phyloP scores from a whole-genome alignment of 2,797 vertebrate genomes.

The Halcyon chelicuti region DNA sequence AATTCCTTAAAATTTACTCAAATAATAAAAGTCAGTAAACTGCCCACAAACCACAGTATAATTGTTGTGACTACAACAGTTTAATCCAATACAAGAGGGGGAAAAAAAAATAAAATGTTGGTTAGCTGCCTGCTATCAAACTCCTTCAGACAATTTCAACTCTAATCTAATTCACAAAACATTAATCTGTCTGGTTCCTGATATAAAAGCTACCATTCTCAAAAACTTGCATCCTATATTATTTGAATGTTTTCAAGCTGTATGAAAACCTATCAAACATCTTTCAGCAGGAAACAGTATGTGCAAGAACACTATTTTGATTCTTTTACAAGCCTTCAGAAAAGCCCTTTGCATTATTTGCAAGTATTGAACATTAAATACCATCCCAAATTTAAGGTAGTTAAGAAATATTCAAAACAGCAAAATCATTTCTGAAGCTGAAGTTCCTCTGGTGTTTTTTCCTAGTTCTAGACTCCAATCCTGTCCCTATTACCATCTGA shows the following conservation, averaged over 20 bases:
- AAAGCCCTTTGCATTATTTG: background rate
- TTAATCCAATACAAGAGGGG: constrained; percentile 81
- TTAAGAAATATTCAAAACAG: background rate
- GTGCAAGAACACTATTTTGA: background rate
- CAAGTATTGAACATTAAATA: background rate
- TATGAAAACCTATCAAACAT: background rate
- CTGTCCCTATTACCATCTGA: background rate
- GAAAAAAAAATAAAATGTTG: constrained; percentile 54
- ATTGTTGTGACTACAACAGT: constrained; percentile 78
- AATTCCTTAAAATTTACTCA: constrained; percentile 84
- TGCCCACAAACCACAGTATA: constrained; percentile 59
- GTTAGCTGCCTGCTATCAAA: constrained; percentile 76
- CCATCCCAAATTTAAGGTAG: background rate
- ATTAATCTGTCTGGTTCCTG: constrained; percentile 79
- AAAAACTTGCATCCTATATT: constrained; percentile 23
- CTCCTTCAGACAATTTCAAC: constrained; percentile 73
- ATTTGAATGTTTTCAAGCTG: constrained; percentile 4
- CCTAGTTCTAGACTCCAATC: background rate
- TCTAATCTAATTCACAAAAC: constrained; percentile 82
- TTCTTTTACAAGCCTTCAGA: background rate
- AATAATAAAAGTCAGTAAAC: constrained; percentile 82
- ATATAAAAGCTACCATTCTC: constrained; percentile 69
- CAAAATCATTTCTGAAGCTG: background rate
- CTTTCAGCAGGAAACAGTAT: background rate
- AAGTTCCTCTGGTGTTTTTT: background rate